A percentile compares a stretch with the other conserved stretches of the same genome.
phyloP scores from a whole-genome alignment of 2,113 vertebrate genomes.

The Ibidorhyncha struthersii region DNA sequence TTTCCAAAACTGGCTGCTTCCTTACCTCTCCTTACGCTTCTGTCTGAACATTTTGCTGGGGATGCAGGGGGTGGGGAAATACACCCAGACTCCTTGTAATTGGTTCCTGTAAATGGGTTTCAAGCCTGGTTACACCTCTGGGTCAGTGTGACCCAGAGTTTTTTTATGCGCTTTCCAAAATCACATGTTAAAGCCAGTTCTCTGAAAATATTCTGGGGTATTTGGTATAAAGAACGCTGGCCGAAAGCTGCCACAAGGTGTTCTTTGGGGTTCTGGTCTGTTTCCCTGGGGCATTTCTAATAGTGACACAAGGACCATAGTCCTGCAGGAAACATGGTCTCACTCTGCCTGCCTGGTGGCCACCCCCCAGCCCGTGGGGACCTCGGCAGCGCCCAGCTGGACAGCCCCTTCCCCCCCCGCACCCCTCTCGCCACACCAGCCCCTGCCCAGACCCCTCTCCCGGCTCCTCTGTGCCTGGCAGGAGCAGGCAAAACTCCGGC shows the following conservation, averaged over 20 bases:
- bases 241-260: neutral
- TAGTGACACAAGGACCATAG: neutral
- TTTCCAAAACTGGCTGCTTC: neutral
- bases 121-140: neutral
- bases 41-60: neutral
- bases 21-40: accelerated
- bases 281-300: neutral
- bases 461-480: neutral
- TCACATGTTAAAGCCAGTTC: neutral
- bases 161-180: neutral
- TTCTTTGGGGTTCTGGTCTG: neutral
- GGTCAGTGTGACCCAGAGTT: neutral
- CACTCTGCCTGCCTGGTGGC: neutral
- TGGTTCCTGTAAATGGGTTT: neutral
- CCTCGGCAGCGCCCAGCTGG: accelerated
- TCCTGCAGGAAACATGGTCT: neutral
- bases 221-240: neutral
- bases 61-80: neutral
- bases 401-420: accelerated
- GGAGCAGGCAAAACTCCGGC: neutral
- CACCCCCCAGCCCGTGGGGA: neutral
- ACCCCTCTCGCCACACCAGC: neutral
- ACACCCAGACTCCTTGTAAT: neutral
- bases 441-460: neutral
- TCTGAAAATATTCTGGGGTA: neutral